Evolutionary conservation across 2,113 vertebrate genomes (phyloP).

Genomic region (Phylloscopus trochilus): DNA sequence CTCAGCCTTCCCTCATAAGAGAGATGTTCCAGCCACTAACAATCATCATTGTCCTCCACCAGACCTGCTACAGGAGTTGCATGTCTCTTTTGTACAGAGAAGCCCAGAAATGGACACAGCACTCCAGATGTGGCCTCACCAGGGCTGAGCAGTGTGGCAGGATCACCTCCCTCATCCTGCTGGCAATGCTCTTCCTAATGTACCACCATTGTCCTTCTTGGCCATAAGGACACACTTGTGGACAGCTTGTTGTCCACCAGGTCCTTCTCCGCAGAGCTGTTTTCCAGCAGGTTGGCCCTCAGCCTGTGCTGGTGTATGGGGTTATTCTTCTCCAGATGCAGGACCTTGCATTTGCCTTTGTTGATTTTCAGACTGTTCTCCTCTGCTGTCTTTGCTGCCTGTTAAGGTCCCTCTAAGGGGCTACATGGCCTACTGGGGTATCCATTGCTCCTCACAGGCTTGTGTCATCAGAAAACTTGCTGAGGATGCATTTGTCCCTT

Average conservation of each 20-base stretch:
- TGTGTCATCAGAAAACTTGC: neutral
- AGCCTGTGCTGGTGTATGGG: rapidly evolving
- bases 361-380: neutral
- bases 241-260: neutral
- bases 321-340: neutral
- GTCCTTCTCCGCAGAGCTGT: neutral
- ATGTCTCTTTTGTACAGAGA: too few species aligned
- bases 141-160: neutral
- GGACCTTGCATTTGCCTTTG: neutral
- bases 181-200: neutral
- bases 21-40: neutral
- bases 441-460: rapidly evolving
- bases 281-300: rapidly evolving
- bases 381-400: neutral
- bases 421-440: neutral
- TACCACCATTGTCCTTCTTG: neutral
- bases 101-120: neutral
- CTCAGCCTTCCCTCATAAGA: neutral
- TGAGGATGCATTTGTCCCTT: neutral
- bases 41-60: neutral
- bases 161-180: neutral
- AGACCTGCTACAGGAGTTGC: neutral
- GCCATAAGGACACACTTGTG: neutral
- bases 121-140: neutral
- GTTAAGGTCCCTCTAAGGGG: neutral